Percentiles rank a stretch among this genome's conserved stretches.
Evolutionary conservation across 2,797 vertebrate species (phyloP).

Genomic region (Vireo griseus): DNA sequence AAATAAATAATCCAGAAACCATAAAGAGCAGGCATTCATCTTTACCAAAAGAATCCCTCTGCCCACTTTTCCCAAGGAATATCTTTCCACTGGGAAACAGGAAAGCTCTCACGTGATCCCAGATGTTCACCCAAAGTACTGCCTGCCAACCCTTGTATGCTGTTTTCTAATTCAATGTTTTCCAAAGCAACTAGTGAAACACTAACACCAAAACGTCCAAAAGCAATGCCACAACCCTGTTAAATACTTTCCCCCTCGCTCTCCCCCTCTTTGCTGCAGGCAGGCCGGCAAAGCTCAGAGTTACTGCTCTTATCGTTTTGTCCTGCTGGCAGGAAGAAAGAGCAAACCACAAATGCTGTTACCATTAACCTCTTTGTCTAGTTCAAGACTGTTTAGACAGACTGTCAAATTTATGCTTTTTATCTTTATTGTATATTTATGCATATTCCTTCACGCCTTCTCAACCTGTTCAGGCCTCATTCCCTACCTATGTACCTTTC

Average conservation of each 20-base stretch:
- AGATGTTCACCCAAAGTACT: neutral
- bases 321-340: neutral
- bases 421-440: neutral
- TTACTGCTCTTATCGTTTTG: neutral
- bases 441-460: neutral
- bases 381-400: neutral
- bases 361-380: neutral
- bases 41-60: neutral
- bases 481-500: slow-evolving; percentile 2
- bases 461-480: neutral
- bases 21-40: neutral
- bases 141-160: rapidly evolving
- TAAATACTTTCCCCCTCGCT: neutral
- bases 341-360: neutral
- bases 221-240: neutral
- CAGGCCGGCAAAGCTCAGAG: neutral
- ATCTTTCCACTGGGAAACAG: neutral
- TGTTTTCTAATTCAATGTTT: neutral
- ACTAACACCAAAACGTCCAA: neutral
- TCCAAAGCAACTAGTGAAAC: neutral
- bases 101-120: neutral
- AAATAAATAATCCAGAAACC: slow-evolving; percentile 28
- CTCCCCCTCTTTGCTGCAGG: neutral
- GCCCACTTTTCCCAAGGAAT: neutral
- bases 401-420: neutral